Evolutionary conservation across 2,113 vertebrate species (phyloP), one percentile per base, ranked within the genome.

Genomic region (Thymallus thymallus): DNA sequence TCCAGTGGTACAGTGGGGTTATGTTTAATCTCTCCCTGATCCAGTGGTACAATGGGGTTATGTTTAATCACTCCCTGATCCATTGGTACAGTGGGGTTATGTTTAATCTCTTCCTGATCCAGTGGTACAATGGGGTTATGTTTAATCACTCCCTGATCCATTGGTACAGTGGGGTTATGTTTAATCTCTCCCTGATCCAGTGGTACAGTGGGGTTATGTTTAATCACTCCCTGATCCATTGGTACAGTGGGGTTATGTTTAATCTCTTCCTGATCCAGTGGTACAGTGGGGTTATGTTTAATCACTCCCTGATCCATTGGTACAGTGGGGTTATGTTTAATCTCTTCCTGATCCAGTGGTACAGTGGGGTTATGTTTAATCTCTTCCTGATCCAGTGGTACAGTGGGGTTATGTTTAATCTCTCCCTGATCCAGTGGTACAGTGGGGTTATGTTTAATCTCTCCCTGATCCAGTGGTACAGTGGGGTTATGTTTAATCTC

Each of bases 81-180:
- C n/a, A n/a, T n/a, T n/a, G 82, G 84, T 80, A 76, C 51, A 73
- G 81, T 81, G 81, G 81, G 76, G 69, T 78, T 81, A 80, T 85
- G 77, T 81, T 74, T 68, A 75, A 24, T 0, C 23, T 30, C 4
- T 30, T 5, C 30, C 30, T 32, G 30, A 5, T 32, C 5, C 30
- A 30, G 30, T 30, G 30, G 4, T 30, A 30, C 30, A 32, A 1
- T 32, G 30, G 29, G 61, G 72, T 65, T 87, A 85, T 83, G n/a
- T n/a, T n/a, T n/a, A n/a, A n/a, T n/a, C n/a, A n/a, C n/a, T n/a
- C n/a, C n/a, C n/a, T n/a, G n/a, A n/a, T n/a, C n/a, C n/a, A n/a
- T n/a, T n/a, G 82, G 84, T 80, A 76, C 51, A 73, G 81, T 81
- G 81, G 81, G 76, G 69, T 78, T 81, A 80, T 85, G 77, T 81